Base-by-base conservation (phyloP, 2,888 invertebrate genomes). In the Orgyia antiqua region DNA sequence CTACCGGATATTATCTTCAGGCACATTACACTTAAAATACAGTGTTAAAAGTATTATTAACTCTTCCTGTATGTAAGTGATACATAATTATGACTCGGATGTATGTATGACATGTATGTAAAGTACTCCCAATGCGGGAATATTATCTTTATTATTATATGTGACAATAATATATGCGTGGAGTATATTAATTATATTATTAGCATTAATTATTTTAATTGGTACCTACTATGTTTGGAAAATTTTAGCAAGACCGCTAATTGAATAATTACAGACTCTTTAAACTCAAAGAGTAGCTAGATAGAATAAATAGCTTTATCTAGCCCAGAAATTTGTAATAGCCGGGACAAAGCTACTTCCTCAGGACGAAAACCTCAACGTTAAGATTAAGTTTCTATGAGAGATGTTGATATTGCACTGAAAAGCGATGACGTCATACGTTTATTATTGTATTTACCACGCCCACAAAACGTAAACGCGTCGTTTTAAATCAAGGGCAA, bases 11-110 rank as follows among this genome's bases (percentile, higher is more conserved):
- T 35, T 27, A 13, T 12, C 10, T 29, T 23, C 11, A 23, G 6
- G 10, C 10, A 4, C 25, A 30, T 25, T 25, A 13, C 20, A 31
- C 20, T n/a, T n/a, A n/a, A 7, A 25, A 8, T 10, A 11, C 24
- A 24, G 9, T 25, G 17, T 24, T 28, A 9, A 31, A 31, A 25
- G 6, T 21, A 28, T 24, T 24, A 31, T 25, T 13, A 23, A 30
- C 10, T n/a, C 24, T 36, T 31, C 28, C 36, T 24, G n/a, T 13
- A 3, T 13, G 21, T 21, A 11, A 10, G 13, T 31, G 19, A 31
- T 31, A 35, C 31, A 35, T 21, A 24, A 24, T 20, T 7, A 25
- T 13, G 9, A 31, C 15, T 24, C 27, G 27, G 27, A 34, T 34
- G 17, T 24, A 24, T 18, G 6, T 24, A 23, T 24, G 23, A n/a